These are phyloP conservation scores for Antitype chi DNA, from an alignment of 2,888 invertebrate genomes.

Conservation along the genomic window DNA sequence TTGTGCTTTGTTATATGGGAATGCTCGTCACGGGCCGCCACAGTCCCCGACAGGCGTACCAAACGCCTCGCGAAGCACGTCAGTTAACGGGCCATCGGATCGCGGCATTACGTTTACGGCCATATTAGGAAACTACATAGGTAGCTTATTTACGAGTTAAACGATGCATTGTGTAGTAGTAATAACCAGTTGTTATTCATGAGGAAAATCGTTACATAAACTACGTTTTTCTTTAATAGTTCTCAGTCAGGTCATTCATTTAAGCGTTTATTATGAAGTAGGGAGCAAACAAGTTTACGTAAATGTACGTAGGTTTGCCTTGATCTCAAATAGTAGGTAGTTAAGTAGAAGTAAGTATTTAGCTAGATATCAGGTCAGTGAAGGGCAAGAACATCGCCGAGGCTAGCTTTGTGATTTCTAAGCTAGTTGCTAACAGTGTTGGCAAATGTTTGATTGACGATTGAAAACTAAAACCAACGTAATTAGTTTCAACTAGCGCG, in stretches of 20 bases:
- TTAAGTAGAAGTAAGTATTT: neutral
- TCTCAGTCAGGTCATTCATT: neutral
- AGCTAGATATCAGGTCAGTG: slow-evolving; percentile 31
- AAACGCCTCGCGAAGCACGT: no score
- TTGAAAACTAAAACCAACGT: no score
- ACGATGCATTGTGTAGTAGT: slow-evolving; percentile 11
- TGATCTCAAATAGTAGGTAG: slow-evolving; percentile 21
- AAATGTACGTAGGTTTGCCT: slow-evolving; percentile 21
- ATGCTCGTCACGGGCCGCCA: no score
- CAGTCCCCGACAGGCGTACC: no score
- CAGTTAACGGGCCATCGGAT: no score
- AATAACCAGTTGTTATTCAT: neutral
- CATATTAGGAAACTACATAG: neutral
- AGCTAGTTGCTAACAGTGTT: neutral
- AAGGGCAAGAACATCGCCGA: slow-evolving; percentile 25
- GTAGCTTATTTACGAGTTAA: neutral
- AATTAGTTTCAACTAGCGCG: no score
- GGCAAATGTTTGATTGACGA: no score
- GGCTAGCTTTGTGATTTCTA: neutral
- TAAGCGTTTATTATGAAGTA: neutral
- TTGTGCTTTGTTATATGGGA: no score
- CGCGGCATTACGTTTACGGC: neutral
- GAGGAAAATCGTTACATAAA: slow-evolving; percentile 17
- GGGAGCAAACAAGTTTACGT: slow-evolving; percentile 16
- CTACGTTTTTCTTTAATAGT: neutral